A percentile compares a stretch with the other conserved stretches of the same genome.
phyloP scores from a whole-genome alignment of 92 coral and sea anemone genomes.

The Phenganax stokvisi region DNA sequence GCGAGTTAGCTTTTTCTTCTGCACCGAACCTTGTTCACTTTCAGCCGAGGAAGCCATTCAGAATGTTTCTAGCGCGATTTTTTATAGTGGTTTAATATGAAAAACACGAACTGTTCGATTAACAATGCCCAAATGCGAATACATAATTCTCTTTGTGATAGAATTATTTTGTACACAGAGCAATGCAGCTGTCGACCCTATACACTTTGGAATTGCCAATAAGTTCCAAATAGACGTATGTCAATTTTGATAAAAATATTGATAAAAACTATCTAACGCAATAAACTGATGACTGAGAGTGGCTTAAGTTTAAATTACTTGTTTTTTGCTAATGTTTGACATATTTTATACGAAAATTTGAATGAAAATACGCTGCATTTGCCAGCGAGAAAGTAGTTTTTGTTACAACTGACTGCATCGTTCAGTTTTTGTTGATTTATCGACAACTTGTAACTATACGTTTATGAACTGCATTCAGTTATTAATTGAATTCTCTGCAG shows the following conservation, averaged over 20 bases:
- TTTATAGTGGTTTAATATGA: background rate
- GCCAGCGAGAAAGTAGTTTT: too few species aligned
- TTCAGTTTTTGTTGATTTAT: too few species aligned
- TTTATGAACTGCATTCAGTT: too few species aligned
- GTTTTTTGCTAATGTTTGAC: too few species aligned
- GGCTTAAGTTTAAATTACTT: too few species aligned
- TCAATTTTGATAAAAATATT: background rate
- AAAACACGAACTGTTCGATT: background rate
- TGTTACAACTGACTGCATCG: too few species aligned
- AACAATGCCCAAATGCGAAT: constrained; percentile 7
- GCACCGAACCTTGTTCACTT: background rate
- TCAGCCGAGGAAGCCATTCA: constrained; percentile 12
- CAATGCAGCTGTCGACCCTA: constrained; percentile 13
- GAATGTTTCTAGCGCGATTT: background rate
- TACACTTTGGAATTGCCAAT: background rate
- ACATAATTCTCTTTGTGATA: constrained; percentile 14
- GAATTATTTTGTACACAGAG: background rate
- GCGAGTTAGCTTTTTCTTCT: constrained; percentile 50
- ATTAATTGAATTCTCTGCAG: too few species aligned
- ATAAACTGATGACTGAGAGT: background rate
- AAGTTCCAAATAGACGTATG: background rate
- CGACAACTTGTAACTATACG: too few species aligned
- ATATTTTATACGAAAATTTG: too few species aligned
- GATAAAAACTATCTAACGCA: background rate
- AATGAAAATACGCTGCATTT: too few species aligned